Percentiles rank a stretch among this genome's conserved stretches.
Evolutionary conservation across 1,140 invertebrate genomes (phyloP).

Genomic region (Ceratina australensis): DNA sequence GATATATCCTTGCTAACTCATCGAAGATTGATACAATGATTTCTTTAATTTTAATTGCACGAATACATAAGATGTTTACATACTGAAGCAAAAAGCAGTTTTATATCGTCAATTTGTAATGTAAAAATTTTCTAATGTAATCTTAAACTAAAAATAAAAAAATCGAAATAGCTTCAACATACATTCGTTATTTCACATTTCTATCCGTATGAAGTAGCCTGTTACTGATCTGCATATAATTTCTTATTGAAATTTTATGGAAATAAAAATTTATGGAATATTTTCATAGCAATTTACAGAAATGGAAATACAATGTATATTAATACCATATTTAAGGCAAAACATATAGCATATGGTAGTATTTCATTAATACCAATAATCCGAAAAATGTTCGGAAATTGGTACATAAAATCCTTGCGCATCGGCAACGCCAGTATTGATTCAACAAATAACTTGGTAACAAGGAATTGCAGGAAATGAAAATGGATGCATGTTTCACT

Average conservation of each 20-base stretch:
- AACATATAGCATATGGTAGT: constrained; percentile 31
- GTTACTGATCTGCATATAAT: neutral
- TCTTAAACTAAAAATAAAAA: neutral
- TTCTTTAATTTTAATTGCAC: constrained; percentile 1
- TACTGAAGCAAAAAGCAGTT: neutral
- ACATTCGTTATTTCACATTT: neutral
- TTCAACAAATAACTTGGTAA: constrained; percentile 74
- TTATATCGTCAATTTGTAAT: constrained; percentile 1
- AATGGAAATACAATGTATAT: constrained; percentile 10
- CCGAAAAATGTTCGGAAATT: neutral
- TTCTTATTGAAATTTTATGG: neutral
- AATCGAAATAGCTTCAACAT: neutral
- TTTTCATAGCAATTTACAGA: neutral
- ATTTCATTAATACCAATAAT: constrained; percentile 11
- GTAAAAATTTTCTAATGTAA: neutral
- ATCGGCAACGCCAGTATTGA: constrained; percentile 68
- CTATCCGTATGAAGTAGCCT: too few relatives aligned
- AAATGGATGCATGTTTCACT: constrained; percentile 92
- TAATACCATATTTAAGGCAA: constrained; percentile 21
- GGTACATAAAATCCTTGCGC: constrained; percentile 34
- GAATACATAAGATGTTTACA: neutral
- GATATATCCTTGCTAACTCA: constrained; percentile 88
- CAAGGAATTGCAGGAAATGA: constrained; percentile 65
- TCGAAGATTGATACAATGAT: constrained; percentile 78
- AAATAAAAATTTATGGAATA: too few relatives aligned